Conservation (phyloP, 1,140 invertebrate genomes). For the Calosoma granatense region DNA sequence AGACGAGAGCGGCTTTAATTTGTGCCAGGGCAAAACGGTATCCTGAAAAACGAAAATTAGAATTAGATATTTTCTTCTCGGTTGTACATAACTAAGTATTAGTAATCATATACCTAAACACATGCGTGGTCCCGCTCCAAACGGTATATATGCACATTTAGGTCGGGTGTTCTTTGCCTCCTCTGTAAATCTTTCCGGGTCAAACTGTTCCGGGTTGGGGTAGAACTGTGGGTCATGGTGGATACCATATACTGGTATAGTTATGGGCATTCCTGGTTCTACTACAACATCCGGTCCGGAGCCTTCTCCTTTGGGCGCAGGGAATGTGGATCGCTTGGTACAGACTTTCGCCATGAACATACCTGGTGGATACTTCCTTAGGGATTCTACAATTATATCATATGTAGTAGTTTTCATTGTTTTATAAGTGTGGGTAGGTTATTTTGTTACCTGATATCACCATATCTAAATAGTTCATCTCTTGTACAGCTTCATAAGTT, state of each 20-base stretch:
- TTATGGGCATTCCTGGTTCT: constrained; percentile 27
- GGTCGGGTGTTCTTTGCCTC: constrained; percentile 19
- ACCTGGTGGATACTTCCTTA: constrained; percentile 30
- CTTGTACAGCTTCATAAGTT: constrained; percentile 35
- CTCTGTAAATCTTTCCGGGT: constrained; percentile 47
- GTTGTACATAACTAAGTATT: not conserved
- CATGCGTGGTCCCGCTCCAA: constrained; percentile 43
- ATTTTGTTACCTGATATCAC: constrained; percentile 31
- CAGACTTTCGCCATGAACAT: constrained; percentile 23
- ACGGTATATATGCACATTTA: constrained; percentile 37
- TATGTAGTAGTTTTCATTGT: too few relatives aligned
- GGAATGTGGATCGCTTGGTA: constrained; percentile 24
- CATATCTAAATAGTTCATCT: constrained; percentile 39
- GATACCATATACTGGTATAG: constrained; percentile 23
- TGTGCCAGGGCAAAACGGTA: not conserved
- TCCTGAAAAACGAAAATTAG: not conserved
- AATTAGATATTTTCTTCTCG: not conserved
- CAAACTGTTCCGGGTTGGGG: constrained; percentile 43
- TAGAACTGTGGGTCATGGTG: constrained; percentile 35
- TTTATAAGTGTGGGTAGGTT: too few relatives aligned
- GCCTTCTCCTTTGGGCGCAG: constrained; percentile 13
- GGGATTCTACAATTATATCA: constrained; percentile 29
- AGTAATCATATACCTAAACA: constrained; percentile 43
- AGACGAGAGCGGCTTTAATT: not conserved
- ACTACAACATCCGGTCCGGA: constrained; percentile 7